Base-by-base conservation (phyloP, 2,888 invertebrate genomes). In the Baccha elongata region DNA sequence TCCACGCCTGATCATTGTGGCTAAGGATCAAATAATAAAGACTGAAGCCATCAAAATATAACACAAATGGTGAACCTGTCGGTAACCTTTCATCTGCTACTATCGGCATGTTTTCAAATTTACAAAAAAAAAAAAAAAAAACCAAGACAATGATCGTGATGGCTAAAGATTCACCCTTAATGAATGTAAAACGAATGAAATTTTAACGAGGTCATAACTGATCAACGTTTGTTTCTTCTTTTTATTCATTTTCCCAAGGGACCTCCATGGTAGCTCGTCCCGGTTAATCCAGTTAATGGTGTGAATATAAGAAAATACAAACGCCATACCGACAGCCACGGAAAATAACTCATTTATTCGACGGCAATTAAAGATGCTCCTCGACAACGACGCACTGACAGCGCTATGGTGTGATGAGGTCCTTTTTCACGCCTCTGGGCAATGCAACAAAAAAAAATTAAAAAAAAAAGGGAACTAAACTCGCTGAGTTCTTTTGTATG, bases 151-250 rank as follows among this genome's bases (percentile, higher is more conserved):
- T 8, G 19, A 55, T 46, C 10, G 46, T 19, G 23, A 13, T 50
- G 48, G 13, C 0, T 46, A 44, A 46, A 46, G 50, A 72, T 46
- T 58, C 62, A 64, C 55, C 67, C 71, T 35, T 53, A 80, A 83
- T 78, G 76, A 78, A 83, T 78, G 83, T 68, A 69, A 62, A 73
- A 78, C 83, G 71, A 83, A 83, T 83, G 64, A 76, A 76, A 78
- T 58, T 83, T 83, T 83, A 83, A 83, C 83, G 83, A 83, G 83
- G 76, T 83, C 83, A 83, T 83, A 83, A 83, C 76, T 73, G 76
- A 83, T 83, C 62, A 58, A 44, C 6, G 32, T 64, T 62, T 37
- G 8, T 15, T 60, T 15, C 17, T 11, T 42, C 6, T 48, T 52
- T 65, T 37, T 19, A 35, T 29, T 19, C 5, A 26, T 44, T 29